Conservation (phyloP, 2,113 vertebrate species). For the Glareola pratincola region DNA sequence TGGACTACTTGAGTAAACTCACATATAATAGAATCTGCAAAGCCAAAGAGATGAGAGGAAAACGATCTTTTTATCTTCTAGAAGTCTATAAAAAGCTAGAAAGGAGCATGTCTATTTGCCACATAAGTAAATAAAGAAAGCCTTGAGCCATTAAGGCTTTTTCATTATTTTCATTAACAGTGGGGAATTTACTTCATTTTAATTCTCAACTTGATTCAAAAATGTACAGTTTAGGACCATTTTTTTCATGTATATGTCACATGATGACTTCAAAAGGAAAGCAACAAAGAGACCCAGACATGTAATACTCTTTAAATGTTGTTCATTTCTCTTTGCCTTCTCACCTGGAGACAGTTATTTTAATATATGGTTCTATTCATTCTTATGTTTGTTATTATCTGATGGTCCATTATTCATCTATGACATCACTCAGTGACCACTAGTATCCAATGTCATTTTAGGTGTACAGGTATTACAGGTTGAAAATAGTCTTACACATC, state of each 20-base stretch:
- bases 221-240: neutral
- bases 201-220: neutral
- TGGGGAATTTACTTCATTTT: neutral
- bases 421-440: neutral
- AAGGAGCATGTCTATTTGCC: neutral
- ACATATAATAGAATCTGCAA: neutral
- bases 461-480: neutral
- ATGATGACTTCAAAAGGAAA: slow-evolving; percentile 4
- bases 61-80: neutral
- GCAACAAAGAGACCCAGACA: neutral
- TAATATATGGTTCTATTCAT: neutral
- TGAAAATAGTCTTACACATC: neutral
- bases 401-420: neutral
- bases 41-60: neutral
- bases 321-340: neutral
- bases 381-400: neutral
- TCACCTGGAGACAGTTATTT: neutral
- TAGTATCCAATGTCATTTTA: neutral
- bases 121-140: neutral
- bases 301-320: neutral
- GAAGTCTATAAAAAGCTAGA: neutral
- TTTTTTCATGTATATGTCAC: neutral
- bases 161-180: slow-evolving; percentile 25
- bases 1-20: neutral
- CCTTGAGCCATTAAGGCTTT: neutral